Evolutionary conservation across 2,113 vertebrate species (phyloP).

Genomic region (Rhabdornis inornatus): DNA sequence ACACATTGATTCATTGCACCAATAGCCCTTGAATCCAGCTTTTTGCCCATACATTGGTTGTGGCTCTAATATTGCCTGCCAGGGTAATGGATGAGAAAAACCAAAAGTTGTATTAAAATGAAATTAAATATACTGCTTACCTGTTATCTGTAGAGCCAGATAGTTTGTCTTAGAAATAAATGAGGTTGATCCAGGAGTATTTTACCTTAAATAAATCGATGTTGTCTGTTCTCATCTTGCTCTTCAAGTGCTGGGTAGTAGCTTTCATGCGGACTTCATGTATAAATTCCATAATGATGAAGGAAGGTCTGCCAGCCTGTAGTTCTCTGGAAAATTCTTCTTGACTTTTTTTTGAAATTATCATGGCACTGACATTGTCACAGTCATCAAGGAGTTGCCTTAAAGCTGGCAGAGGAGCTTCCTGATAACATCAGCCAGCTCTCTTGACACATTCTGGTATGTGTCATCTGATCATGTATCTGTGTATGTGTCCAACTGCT

Average conservation of each 20-base stretch:
- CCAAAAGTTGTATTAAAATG: not conserved
- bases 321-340: not conserved
- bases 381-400: not conserved
- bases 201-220: not conserved
- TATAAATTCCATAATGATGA: not conserved
- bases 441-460: rapidly evolving
- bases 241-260: not conserved
- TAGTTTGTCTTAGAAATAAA: not conserved
- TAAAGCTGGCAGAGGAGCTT: not conserved
- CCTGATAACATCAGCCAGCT: not conserved
- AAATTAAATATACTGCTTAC: not conserved
- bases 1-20: not conserved
- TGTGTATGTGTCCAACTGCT: rapidly evolving
- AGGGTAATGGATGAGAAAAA: not conserved
- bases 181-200: not conserved
- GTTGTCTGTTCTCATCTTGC: not conserved
- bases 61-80: not conserved
- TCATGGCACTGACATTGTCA: not conserved
- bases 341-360: not conserved
- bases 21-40: not conserved
- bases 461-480: not conserved
- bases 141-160: not conserved
- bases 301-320: not conserved
- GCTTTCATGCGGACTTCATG: not conserved
- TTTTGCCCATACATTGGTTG: not conserved